These are phyloP conservation scores for Lasiommata megera DNA, from an alignment of 2,888 invertebrate genomes.

Conservation along the genomic window DNA sequence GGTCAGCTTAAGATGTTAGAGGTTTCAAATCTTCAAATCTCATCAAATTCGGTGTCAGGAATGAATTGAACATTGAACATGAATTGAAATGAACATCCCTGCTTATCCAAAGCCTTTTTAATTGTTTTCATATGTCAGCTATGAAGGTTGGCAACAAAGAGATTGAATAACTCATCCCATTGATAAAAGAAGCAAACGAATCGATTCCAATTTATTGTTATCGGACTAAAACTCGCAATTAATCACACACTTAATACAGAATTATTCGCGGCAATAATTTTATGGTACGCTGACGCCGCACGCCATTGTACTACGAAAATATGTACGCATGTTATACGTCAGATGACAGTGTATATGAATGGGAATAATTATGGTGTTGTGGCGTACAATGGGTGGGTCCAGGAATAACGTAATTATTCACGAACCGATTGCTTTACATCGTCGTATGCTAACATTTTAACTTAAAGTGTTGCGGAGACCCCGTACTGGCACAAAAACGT, in stretches of 20 bases:
- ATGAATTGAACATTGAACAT: too few species aligned
- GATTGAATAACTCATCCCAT: neutral
- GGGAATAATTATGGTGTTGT: constrained; percentile 57
- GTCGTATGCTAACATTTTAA: constrained; percentile 67
- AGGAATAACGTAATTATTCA: constrained; percentile 68
- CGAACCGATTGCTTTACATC: constrained; percentile 63
- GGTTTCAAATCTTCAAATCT: too few species aligned
- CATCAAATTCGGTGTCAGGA: too few species aligned
- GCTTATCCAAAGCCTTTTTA: neutral
- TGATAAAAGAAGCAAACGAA: constrained; percentile 15
- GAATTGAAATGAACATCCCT: neutral
- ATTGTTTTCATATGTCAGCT: neutral
- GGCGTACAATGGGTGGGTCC: constrained; percentile 54
- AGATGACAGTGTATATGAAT: constrained; percentile 48
- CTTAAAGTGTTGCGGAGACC: constrained; percentile 38
- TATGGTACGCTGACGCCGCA: constrained; percentile 31
- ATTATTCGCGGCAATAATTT: constrained; percentile 34
- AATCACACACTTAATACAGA: constrained; percentile 29
- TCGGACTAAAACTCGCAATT: constrained; percentile 19
- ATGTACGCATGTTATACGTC: constrained; percentile 46
- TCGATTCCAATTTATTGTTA: constrained; percentile 28
- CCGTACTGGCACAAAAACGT: constrained; percentile 53
- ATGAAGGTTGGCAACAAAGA: neutral
- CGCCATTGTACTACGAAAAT: constrained; percentile 41
- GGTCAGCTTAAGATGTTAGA: too few species aligned